Evolutionary conservation across 2,888 invertebrate species (phyloP), one percentile per base, ranked within the genome.

Genomic region (Ecdyonurus torrentis): DNA sequence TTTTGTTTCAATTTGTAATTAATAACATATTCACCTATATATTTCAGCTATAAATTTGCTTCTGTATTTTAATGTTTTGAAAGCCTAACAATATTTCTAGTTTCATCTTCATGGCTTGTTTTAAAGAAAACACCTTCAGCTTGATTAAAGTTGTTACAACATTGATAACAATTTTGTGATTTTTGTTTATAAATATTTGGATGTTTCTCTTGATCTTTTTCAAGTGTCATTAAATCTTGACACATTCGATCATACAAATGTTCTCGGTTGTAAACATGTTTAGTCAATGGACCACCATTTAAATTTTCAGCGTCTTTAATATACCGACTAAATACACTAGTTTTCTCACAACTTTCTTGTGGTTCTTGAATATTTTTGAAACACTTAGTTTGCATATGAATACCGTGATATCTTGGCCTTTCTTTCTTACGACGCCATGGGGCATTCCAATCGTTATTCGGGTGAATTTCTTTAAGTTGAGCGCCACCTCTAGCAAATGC

Each of bases 371-470:
- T 50, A 7, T 22, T n/a, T 22, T n/a, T n/a, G n/a, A 55, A 55
- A n/a, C 55, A 55, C 55, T 55, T 55, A 22, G 55, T 55, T 5
- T 55, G 55, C 55, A 55, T 55, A n/a, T 55, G 55, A n/a, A 55
- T n/a, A 22, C 55, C 55, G 55, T 55, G 55, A n/a, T 20, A 20
- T n/a, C 55, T n/a, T 18, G 55, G 55, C 5, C 19, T 5, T 22
- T n/a, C n/a, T 22, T 7, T 5, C 20, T n/a, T n/a, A 5, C 7
- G 5, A n/a, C n/a, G n/a, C n/a, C n/a, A n/a, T n/a, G n/a, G n/a
- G n/a, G n/a, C n/a, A n/a, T n/a, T n/a, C 55, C 55, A 55, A 22
- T 55, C 55, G 7, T 55, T n/a, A n/a, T 20, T 22, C 10, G n/a
- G n/a, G 10, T 22, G 10, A 5, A 55, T 22, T 22, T 55, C 55